These are phyloP conservation scores for Druceiella hillmani DNA, from an alignment of 2,888 invertebrate species.

Conservation along the genomic window DNA sequence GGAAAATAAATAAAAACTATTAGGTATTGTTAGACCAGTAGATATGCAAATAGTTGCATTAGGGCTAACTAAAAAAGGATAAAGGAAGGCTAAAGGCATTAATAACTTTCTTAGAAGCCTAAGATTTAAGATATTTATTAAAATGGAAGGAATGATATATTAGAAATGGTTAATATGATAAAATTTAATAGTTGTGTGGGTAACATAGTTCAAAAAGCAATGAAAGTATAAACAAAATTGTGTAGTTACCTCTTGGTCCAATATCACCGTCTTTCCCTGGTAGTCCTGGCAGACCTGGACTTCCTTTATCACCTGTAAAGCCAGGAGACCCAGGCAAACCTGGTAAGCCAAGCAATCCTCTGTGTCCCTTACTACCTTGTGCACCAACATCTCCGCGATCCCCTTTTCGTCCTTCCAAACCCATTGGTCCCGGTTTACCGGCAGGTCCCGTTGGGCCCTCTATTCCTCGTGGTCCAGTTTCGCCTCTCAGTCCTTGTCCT, in stretches of 20 bases:
- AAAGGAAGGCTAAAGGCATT: too few species aligned
- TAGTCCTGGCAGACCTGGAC: slow-evolving; percentile 56
- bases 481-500: slow-evolving; percentile 66
- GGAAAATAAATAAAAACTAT: too few species aligned
- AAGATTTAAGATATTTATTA: too few species aligned
- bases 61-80: too few species aligned
- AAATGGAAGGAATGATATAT: too few species aligned
- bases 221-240: slow-evolving; percentile 2
- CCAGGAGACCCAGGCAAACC: slow-evolving; percentile 70
- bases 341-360: slow-evolving; percentile 77
- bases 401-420: slow-evolving; percentile 66
- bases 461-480: slow-evolving; percentile 67
- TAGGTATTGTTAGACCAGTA: too few species aligned
- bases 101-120: too few species aligned
- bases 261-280: slow-evolving; percentile 73
- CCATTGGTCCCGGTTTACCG: slow-evolving; percentile 73
- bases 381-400: slow-evolving; percentile 58
- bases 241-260: slow-evolving; percentile 62
- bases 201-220: background rate
- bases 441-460: slow-evolving; percentile 72
- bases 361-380: slow-evolving; percentile 74
- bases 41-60: too few species aligned
- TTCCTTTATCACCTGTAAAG: slow-evolving; percentile 63
- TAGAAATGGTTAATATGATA: too few species aligned
- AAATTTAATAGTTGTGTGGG: too few species aligned